phyloP scores from a whole-genome alignment of 2,113 vertebrate genomes.

The Callionymus lyra region DNA sequence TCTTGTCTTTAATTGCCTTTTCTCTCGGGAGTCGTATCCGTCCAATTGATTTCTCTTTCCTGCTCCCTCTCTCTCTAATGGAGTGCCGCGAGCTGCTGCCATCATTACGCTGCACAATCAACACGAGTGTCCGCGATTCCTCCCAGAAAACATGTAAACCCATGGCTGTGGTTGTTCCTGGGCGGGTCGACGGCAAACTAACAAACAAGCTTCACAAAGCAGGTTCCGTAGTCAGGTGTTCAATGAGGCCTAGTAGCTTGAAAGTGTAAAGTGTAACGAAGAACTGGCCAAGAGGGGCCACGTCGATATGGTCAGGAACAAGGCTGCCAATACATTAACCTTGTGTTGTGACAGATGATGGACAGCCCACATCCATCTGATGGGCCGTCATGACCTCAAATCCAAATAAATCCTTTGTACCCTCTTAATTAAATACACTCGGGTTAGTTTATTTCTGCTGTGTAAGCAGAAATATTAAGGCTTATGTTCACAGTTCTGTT shows the following conservation, averaged over 20 bases:
- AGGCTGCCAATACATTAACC: not conserved
- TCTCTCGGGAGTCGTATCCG: slow-evolving; percentile 38
- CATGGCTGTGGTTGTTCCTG: slow-evolving; percentile 5
- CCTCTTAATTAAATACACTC: too few species aligned
- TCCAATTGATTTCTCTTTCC: slow-evolving; percentile 53
- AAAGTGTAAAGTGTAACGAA: not conserved
- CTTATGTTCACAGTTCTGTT: too few species aligned
- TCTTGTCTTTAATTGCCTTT: slow-evolving; percentile 52
- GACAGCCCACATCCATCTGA: too few species aligned
- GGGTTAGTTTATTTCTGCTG: too few species aligned
- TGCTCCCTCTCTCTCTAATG: slow-evolving; percentile 17
- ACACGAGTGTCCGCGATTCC: slow-evolving; percentile 20
- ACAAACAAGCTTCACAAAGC: not conserved
- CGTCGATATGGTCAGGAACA: not conserved
- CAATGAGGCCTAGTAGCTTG: slow-evolving; percentile 2
- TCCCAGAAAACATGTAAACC: slow-evolving; percentile 15
- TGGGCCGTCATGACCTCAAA: too few species aligned
- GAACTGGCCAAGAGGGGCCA: not conserved
- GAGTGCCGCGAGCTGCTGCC: slow-evolving; percentile 28
- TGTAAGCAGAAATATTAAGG: too few species aligned
- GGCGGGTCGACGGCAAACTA: slow-evolving; percentile 3
- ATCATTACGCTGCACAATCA: slow-evolving; percentile 21
- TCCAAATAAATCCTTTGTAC: too few species aligned
- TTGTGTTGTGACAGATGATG: not conserved
- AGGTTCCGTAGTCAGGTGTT: slow-evolving; percentile 13